Base-by-base conservation (phyloP, 2,113 vertebrate genomes). In the Maccullochella peelii region DNA sequence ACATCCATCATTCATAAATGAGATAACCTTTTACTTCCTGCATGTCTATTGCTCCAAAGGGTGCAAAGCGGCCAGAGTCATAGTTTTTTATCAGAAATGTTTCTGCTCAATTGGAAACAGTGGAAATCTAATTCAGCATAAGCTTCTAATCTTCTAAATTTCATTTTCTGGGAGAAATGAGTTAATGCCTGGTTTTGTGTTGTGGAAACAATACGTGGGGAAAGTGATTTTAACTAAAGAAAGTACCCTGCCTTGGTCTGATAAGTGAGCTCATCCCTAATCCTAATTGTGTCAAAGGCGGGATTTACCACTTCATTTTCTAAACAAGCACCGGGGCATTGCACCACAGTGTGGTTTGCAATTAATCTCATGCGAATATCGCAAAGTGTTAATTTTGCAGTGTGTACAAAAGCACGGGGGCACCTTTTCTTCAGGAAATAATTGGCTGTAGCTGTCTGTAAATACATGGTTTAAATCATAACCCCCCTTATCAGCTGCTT, bases 261-360 rank as follows among this genome's bases (percentile, higher is more conserved):
- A 94, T 92, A 93, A 92, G 89, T 85, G 57, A 89, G 83, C 77
- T 92, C 88, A 91, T 89, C 76, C 85, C 61, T 93, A 92, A 94
- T 92, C 88, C 91, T 88, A 89, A 95, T 93, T 94, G 92, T 91
- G 83, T 93, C 86, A 92, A 92, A 94, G 76, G 61, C 71, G 72
- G 80, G 93, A 94, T 94, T 92, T 90, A 88, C 80, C 84, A 87
- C 83, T 89, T 91, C 42, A 87, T 90, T 91, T 86, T 88, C 87
- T 59, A 86, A 94, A 93, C 87, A 92, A 89, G 85, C 68, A 75
- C 82, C 21, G 4, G 54, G 72, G 68, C 79, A 82, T 79, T 62
- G 66, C 74, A 77, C 47, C 71, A 65, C 23, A 76, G 82, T 52
- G 65, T 74, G 61, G 30, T 75, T 88, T 76, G 78, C 77, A 84